These are phyloP conservation scores for Tetraneura akinire DNA, from an alignment of 1,140 invertebrate genomes.

Conservation along the genomic window DNA sequence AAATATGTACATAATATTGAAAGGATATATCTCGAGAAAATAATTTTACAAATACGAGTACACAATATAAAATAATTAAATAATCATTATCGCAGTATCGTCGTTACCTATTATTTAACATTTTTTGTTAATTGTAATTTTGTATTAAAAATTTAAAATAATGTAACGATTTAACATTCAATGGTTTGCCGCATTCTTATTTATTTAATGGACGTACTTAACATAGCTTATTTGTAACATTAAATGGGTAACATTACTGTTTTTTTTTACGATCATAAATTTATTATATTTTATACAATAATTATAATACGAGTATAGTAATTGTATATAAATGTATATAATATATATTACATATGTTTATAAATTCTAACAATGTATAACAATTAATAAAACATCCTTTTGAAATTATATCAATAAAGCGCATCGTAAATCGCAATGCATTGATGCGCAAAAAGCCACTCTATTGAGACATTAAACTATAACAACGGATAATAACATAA, in stretches of 20 bases:
- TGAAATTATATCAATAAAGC: slow-evolving; percentile 6
- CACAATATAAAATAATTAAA: too few relatives aligned
- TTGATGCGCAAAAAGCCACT: neutral
- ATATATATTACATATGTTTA: neutral
- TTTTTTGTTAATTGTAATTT: too few relatives aligned
- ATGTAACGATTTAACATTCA: neutral
- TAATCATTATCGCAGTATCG: too few relatives aligned
- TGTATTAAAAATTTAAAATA: too few relatives aligned
- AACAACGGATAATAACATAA: neutral
- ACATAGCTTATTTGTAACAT: neutral
- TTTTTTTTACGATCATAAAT: too few relatives aligned
- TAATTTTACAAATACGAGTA: too few relatives aligned
- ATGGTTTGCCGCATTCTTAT: neutral
- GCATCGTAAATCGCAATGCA: slow-evolving; percentile 17
- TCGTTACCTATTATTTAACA: too few relatives aligned
- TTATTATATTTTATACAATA: too few relatives aligned
- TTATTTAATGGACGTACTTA: slow-evolving; percentile 2
- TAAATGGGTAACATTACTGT: too few relatives aligned
- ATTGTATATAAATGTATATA: neutral
- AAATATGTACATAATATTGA: too few relatives aligned
- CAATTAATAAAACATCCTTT: slow-evolving; percentile 13
- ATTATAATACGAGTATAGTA: neutral
- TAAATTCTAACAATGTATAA: neutral
- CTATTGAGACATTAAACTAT: neutral
- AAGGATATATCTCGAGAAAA: too few relatives aligned